Percentiles rank a stretch among this genome's conserved stretches.
phyloP scores from a whole-genome alignment of 1,140 invertebrate genomes.

The Ridgeia piscesae region DNA sequence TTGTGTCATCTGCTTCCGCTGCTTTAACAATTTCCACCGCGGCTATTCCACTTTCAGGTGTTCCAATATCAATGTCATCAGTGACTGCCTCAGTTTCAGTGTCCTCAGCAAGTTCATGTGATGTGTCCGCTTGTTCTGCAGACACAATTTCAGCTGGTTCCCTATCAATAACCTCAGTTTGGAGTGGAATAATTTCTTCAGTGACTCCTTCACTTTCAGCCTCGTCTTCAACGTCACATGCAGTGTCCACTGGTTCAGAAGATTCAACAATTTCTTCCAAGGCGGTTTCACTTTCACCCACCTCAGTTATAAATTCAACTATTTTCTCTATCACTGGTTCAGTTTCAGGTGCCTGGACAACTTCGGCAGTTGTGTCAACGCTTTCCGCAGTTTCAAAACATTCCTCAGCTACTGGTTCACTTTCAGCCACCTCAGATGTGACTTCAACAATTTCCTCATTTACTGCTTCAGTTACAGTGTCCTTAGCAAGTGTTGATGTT shows the following conservation, averaged over 20 bases:
- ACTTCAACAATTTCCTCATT: not conserved
- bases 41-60: too few species aligned
- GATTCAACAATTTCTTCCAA: not conserved
- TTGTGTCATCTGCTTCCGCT: not conserved
- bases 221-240: not conserved
- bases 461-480: not conserved
- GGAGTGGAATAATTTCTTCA: not conserved
- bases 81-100: not conserved
- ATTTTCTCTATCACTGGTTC: not conserved
- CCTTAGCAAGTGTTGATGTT: not conserved
- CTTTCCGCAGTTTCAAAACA: constrained; percentile 27
- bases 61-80: too few species aligned
- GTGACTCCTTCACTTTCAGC: not conserved
- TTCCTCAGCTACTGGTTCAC: constrained; percentile 39
- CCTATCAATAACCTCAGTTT: too few species aligned
- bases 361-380: not conserved
- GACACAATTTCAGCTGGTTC: too few species aligned
- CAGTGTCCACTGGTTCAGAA: not conserved
- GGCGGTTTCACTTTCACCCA: too few species aligned
- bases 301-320: too few species aligned
- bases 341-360: not conserved
- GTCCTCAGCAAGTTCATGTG: not conserved
- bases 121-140: not conserved
- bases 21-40: not conserved
- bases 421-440: constrained; percentile 4